Base-by-base conservation (phyloP, 1,140 invertebrate genomes). In the Zophobas atratus region DNA sequence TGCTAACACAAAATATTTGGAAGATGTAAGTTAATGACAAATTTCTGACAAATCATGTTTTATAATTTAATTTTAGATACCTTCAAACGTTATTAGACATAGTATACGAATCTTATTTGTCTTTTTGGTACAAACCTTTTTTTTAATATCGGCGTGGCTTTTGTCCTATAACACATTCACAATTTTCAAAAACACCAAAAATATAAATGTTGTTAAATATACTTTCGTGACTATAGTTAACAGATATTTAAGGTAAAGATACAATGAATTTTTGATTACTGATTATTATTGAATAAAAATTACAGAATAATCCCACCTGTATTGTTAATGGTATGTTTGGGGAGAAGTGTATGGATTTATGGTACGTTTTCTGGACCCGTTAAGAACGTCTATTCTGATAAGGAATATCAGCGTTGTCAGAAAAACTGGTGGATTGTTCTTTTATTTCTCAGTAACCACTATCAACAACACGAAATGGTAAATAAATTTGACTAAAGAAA, bases 401-500 rank as follows among this genome's bases (percentile, higher is more conserved):
- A 43, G 38, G 80, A 79, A 57, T 77, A 63, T 55, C 1, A 72
- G 71, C 77, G 76, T 6, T 82, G 81, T 63, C 53, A 70, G 53
- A 67, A 77, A 72, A 78, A 77, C 33, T 81, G 81, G 81, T 82
- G 81, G 81, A 76, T 75, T 8, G 79, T 77, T 72, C 33, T 82
- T 8, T 46, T 81, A 2, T 80, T 82, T 70, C 76, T 82, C 3
- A 80, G 80, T 49, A 80, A 81, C 55, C 76, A 78, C 71, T 75
- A 78, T 36, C 56, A 80, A 36, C 67, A 80, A 38, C 46, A 63
- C 20, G 77, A 81, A 6, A 80, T 81, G 75, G 81, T 82, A 46
- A 77, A 72, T 48, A 51, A 57, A 33, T 76, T 20, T 6, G 38
- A 36, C 51, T 57, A 49, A 63, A 20, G 46, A 53, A 33, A 71